Evolutionary conservation across 2,797 vertebrate species (phyloP).

Genomic region (Luscinia megarhynchos): DNA sequence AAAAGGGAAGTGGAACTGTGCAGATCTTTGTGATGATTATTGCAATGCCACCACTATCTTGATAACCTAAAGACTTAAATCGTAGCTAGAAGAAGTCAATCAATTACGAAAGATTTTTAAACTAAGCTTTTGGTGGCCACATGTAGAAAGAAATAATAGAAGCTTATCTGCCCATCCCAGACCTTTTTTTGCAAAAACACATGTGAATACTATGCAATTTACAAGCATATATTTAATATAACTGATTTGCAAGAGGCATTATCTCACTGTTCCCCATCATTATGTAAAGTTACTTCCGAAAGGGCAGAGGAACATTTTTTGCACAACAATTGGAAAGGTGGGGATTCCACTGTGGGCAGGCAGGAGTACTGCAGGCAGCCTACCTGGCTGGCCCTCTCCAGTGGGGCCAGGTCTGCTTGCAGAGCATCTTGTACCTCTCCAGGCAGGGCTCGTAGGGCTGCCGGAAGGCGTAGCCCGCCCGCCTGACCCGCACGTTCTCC

Average conservation of each 20-base stretch:
- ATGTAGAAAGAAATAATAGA: neutral
- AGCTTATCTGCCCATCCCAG: neutral
- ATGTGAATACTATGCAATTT: neutral
- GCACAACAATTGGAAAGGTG: neutral
- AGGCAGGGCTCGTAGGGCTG: slow-evolving; percentile 93
- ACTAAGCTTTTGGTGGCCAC: neutral
- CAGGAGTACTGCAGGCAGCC: neutral
- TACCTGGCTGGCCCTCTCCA: slow-evolving; percentile 95
- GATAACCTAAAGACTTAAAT: neutral
- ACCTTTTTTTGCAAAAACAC: neutral
- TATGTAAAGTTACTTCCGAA: neutral
- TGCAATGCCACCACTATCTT: neutral
- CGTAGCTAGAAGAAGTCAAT: neutral
- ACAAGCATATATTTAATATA: neutral
- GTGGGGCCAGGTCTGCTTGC: slow-evolving; percentile 95
- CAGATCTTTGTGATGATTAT: neutral
- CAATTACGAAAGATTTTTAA: neutral
- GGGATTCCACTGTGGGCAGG: neutral
- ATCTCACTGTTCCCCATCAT: neutral
- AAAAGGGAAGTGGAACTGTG: neutral
- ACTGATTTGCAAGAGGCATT: neutral
- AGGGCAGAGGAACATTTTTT: neutral
- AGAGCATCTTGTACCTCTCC: slow-evolving; percentile 98
- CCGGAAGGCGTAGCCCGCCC: slow-evolving; percentile 95
- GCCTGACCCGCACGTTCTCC: slow-evolving; percentile 94